phyloP scores from a whole-genome alignment of 2,797 vertebrate genomes.

The Emys orbicularis region DNA sequence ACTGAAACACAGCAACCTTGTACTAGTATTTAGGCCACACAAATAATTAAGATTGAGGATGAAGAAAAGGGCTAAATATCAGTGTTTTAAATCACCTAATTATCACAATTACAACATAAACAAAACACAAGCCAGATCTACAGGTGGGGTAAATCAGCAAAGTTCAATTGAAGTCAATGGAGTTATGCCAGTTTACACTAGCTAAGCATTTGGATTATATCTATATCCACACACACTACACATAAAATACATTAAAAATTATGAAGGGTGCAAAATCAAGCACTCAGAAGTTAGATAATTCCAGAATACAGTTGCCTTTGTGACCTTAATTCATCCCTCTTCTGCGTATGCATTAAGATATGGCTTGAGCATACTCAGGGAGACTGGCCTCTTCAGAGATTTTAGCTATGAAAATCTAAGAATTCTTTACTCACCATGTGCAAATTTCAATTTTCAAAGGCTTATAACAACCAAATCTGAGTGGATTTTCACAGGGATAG shows the following conservation, averaged over 20 bases:
- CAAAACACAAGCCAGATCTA: not conserved
- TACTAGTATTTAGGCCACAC: slow-evolving; percentile 2
- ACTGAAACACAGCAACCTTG: not conserved
- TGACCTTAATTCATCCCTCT: not conserved
- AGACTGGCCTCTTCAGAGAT: not conserved
- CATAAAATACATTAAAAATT: not conserved
- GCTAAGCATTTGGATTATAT: not conserved
- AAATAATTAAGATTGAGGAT: not conserved
- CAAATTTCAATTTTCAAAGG: not conserved
- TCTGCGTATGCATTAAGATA: not conserved
- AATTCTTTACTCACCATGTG: not conserved
- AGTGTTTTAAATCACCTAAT: slow-evolving; percentile 42
- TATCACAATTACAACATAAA: not conserved
- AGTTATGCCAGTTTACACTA: slow-evolving; percentile 45
- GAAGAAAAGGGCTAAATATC: not conserved
- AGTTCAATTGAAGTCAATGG: slow-evolving; percentile 56
- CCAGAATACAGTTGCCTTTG: not conserved
- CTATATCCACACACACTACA: not conserved
- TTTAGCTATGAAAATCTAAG: not conserved
- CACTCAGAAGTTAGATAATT: not conserved
- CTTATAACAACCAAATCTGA: not conserved
- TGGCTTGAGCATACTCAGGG: not conserved
- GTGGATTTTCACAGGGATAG: not conserved
- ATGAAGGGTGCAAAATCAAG: not conserved
- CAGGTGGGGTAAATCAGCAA: slow-evolving; percentile 34